phyloP scores from a whole-genome alignment of 1,140 invertebrate species.

The Calosoma granatense region DNA sequence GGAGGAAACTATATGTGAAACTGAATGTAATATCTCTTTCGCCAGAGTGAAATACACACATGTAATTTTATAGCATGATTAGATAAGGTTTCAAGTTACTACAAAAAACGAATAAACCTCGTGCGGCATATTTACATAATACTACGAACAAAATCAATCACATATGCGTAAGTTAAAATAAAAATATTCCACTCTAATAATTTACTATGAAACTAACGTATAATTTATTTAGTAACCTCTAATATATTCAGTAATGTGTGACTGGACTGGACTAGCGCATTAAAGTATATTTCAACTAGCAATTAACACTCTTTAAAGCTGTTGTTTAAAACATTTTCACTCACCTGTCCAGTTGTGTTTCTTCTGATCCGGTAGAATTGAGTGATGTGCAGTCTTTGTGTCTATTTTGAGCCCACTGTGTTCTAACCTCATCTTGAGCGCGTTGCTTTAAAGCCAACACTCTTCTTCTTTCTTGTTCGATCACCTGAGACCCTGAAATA shows the following conservation, averaged over 20 bases:
- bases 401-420: constrained; percentile 65
- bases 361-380: constrained; percentile 54
- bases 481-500: constrained; percentile 68
- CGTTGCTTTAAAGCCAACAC: constrained; percentile 76
- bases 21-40: neutral
- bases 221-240: neutral
- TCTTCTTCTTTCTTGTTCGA: constrained; percentile 79
- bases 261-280: no score
- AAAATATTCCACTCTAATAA: no score
- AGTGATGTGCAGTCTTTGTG: constrained; percentile 58
- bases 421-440: constrained; percentile 78
- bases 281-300: no score
- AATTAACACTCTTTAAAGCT: no score
- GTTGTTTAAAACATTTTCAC: constrained; percentile 4
- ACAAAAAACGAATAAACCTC: neutral
- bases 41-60: no score
- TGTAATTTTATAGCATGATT: neutral
- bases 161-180: no score
- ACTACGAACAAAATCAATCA: no score
- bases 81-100: neutral
- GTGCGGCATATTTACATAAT: no score
- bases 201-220: no score
- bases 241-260: no score
- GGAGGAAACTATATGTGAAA: neutral
- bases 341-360: constrained; percentile 25